Percentiles rank a stretch among this genome's conserved stretches.
These are phyloP conservation scores for Tipula vernalis DNA, from an alignment of 2,888 invertebrate species.

Conservation along the genomic window DNA sequence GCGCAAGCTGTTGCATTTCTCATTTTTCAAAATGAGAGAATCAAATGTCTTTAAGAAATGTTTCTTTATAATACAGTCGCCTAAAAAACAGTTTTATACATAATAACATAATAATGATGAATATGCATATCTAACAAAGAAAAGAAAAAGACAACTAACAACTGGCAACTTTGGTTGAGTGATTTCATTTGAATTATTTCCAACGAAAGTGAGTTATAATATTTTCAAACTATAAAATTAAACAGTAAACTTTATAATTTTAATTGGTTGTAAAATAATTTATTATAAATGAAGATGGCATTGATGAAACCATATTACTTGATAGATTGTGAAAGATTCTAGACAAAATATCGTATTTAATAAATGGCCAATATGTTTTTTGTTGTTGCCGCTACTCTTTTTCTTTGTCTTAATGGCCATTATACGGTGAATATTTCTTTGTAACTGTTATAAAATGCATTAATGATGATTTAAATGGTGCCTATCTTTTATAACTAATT, in stretches of 20 bases:
- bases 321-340: not conserved
- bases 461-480: not conserved
- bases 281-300: not conserved
- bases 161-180: not conserved
- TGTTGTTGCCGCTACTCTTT: not conserved
- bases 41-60: not conserved
- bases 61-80: not conserved
- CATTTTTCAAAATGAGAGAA: not conserved
- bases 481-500: not conserved
- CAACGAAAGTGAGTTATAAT: not conserved
- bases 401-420: not conserved
- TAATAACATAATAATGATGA: too few species aligned
- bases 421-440: not conserved
- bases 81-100: not conserved
- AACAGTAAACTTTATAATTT: not conserved
- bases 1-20: not conserved
- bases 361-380: too few species aligned
- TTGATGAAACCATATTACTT: not conserved
- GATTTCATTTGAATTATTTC: not conserved
- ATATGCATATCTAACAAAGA: not conserved
- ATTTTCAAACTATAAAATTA: not conserved
- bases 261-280: not conserved
- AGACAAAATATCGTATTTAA: not conserved
- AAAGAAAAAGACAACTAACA: not conserved
- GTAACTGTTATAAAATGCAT: not conserved